A percentile compares a stretch with the other conserved stretches of the same genome.
Conservation (phyloP, 2,888 invertebrate genomes). For the Lithophane semibrunnea region DNA sequence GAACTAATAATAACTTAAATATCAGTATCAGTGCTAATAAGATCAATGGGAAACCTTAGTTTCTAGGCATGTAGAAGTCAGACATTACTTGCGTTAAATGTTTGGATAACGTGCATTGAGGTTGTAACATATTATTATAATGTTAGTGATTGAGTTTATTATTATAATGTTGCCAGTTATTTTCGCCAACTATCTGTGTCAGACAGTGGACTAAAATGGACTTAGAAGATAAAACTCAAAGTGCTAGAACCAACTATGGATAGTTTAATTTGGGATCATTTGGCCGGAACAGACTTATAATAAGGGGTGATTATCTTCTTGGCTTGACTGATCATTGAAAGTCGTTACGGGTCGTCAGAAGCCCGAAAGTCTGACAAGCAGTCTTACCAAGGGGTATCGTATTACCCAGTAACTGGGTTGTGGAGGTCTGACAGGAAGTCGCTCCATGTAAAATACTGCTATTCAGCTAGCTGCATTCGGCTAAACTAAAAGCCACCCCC, state of each 20-base stretch:
- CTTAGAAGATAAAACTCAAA: background rate
- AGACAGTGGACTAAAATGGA: no score
- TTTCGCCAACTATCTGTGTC: background rate
- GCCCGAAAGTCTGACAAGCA: no score
- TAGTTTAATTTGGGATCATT: background rate
- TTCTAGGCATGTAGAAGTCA: background rate
- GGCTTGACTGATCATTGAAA: background rate
- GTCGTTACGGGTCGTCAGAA: no score
- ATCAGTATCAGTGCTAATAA: conserved; percentile 30
- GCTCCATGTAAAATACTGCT: no score
- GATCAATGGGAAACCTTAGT: conserved; percentile 34
- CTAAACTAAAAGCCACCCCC: no score
- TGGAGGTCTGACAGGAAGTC: no score
- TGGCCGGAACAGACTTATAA: background rate
- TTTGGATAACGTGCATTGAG: background rate
- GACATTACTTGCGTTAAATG: conserved; percentile 3
- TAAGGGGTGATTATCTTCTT: background rate
- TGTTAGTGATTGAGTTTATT: conserved; percentile 5
- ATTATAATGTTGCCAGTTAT: background rate
- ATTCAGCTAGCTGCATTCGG: no score
- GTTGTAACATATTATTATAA: background rate
- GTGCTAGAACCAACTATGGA: no score
- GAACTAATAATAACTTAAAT: background rate
- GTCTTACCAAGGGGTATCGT: no score
- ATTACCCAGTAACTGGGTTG: no score